Evolutionary conservation across 1,140 invertebrate genomes (phyloP).

Genomic region (Chironomus tepperi): DNA sequence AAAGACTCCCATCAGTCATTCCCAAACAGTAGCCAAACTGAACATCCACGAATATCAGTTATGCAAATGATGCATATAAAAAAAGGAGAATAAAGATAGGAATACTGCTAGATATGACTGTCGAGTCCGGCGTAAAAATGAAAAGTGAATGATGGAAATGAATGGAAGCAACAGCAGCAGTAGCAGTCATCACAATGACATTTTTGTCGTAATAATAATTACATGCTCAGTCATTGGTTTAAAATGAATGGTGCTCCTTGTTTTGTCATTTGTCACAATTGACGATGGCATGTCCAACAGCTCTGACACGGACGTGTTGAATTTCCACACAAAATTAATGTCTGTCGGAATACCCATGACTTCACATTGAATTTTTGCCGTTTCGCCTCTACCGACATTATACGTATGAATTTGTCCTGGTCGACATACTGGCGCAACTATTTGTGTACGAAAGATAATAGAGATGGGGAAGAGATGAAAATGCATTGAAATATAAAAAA

Average conservation of each 20-base stretch:
- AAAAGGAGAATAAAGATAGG: too few relatives aligned
- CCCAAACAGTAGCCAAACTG: too few relatives aligned
- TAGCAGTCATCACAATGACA: neutral
- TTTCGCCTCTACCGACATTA: constrained; percentile 69
- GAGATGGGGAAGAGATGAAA: neutral
- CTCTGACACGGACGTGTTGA: constrained; percentile 62
- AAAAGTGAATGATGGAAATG: too few relatives aligned
- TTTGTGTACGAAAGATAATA: neutral
- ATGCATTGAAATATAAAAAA: neutral
- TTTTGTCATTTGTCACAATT: constrained; percentile 48
- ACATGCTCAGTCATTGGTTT: constrained; percentile 56
- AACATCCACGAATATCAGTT: too few relatives aligned
- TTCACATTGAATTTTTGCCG: constrained; percentile 66
- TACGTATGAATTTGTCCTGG: constrained; percentile 56
- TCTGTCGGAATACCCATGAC: constrained; percentile 74
- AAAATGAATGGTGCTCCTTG: constrained; percentile 54
- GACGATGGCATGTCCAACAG: constrained; percentile 55
- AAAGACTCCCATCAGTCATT: too few relatives aligned
- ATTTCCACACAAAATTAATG: constrained; percentile 63
- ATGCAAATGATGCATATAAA: too few relatives aligned
- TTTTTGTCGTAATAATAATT: constrained; percentile 27
- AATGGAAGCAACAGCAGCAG: constrained; percentile 30
- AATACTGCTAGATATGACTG: too few relatives aligned
- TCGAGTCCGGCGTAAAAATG: too few relatives aligned
- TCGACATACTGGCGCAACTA: constrained; percentile 63